These are phyloP conservation scores for Podargus strigoides DNA, from an alignment of 2,797 vertebrate genomes.

Conservation along the genomic window DNA sequence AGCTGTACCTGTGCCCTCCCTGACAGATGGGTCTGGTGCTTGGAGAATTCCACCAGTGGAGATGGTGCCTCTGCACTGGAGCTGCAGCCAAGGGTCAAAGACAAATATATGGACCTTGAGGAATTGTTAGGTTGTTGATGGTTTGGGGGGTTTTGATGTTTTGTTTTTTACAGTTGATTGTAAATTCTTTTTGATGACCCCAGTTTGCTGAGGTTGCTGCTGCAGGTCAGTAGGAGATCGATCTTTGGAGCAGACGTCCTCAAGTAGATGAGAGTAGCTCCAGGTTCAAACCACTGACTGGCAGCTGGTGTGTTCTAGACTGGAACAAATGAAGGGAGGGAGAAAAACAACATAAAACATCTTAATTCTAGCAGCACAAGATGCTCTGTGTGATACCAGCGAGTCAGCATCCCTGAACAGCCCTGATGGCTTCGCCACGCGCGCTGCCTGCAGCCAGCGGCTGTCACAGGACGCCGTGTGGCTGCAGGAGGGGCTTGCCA, in stretches of 20 bases:
- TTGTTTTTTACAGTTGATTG: background rate
- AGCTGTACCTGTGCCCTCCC: background rate
- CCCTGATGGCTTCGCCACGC: background rate
- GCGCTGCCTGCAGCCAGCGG: background rate
- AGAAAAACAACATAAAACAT: too few species aligned
- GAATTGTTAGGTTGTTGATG: background rate
- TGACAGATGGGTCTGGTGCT: background rate
- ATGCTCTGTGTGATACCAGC: fast-evolving
- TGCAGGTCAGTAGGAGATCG: background rate
- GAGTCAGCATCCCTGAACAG: fast-evolving
- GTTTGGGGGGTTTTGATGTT: background rate
- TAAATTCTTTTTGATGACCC: background rate
- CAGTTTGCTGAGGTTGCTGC: background rate
- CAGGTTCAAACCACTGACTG: background rate
- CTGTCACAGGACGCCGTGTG: background rate
- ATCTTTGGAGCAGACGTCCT: background rate
- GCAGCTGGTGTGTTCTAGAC: background rate
- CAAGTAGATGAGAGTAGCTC: background rate
- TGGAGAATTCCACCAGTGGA: background rate
- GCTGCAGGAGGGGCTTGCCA: background rate
- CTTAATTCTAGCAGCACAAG: background rate
- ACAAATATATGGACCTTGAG: background rate
- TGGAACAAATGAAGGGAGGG: background rate
- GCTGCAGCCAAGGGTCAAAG: background rate
- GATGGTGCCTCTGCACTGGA: background rate